Evolutionary conservation across 2,797 vertebrate species (phyloP).

Genomic region (Cryptoblepharus egeriae): DNA sequence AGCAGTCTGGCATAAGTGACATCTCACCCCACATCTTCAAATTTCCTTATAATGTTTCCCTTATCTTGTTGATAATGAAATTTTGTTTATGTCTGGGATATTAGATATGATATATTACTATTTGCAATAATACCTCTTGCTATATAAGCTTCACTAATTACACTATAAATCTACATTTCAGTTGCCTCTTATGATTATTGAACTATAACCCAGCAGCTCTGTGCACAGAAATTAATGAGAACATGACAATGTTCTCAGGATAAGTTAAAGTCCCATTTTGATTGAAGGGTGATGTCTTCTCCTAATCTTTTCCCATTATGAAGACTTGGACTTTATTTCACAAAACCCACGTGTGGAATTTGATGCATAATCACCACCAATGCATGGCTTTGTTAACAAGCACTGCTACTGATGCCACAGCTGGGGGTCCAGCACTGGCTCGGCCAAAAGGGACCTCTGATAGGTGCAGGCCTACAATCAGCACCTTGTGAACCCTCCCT

Average conservation of each 20-base stretch:
- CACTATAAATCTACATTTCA: constrained; percentile 13
- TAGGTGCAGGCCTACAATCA: too few relatives aligned
- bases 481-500: too few relatives aligned
- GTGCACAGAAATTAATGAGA: neutral
- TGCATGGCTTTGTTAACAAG: neutral
- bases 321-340: too few relatives aligned
- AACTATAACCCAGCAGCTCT: neutral
- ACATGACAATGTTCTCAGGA: neutral
- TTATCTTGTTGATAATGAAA: neutral
- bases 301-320: neutral
- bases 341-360: neutral
- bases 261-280: neutral
- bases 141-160: constrained; percentile 8
- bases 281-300: neutral
- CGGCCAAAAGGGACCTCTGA: too few relatives aligned
- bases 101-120: neutral
- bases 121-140: neutral
- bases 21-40: too few relatives aligned
- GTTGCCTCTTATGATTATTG: neutral
- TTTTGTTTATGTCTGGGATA: neutral
- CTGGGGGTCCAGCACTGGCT: too few relatives aligned
- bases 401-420: too few relatives aligned
- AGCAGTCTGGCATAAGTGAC: neutral
- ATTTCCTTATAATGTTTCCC: neutral
- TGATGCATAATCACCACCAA: neutral